Conservation (phyloP, 1,140 invertebrate genomes). For the Heliconius eleuchia region DNA sequence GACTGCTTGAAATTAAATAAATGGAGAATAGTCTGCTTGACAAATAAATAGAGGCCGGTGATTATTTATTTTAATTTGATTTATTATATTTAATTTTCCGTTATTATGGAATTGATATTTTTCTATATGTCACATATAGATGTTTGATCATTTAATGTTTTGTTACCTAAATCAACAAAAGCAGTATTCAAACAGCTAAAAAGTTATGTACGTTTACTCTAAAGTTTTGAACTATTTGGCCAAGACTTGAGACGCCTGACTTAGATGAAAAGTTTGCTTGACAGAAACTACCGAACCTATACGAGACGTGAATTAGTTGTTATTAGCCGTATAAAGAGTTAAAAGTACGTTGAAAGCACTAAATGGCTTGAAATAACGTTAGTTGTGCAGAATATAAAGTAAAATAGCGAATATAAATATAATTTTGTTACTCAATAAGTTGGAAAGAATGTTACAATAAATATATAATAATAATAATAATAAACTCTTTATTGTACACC, state of each 20-base stretch:
- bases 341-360: neutral
- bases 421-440: too few species aligned
- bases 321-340: neutral
- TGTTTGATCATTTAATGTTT: neutral
- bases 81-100: too few species aligned
- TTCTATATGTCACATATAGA: neutral
- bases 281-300: slow-evolving; percentile 5
- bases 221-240: slow-evolving; percentile 8
- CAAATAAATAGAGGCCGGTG: too few species aligned
- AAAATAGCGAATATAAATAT: too few species aligned
- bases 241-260: slow-evolving; percentile 9
- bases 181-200: neutral
- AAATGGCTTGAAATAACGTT: neutral
- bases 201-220: slow-evolving; percentile 6
- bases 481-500: too few species aligned
- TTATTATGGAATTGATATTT: neutral
- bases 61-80: too few species aligned
- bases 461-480: too few species aligned
- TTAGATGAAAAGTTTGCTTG: neutral
- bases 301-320: slow-evolving; percentile 1
- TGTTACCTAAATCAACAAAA: neutral
- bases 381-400: too few species aligned
- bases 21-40: too few species aligned
- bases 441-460: too few species aligned
- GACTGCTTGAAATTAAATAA: too few species aligned